Percentiles rank a stretch among this genome's conserved stretches.
These are phyloP conservation scores for Tetramorium parvispinum DNA, from an alignment of 1,140 invertebrate species.

Conservation along the genomic window DNA sequence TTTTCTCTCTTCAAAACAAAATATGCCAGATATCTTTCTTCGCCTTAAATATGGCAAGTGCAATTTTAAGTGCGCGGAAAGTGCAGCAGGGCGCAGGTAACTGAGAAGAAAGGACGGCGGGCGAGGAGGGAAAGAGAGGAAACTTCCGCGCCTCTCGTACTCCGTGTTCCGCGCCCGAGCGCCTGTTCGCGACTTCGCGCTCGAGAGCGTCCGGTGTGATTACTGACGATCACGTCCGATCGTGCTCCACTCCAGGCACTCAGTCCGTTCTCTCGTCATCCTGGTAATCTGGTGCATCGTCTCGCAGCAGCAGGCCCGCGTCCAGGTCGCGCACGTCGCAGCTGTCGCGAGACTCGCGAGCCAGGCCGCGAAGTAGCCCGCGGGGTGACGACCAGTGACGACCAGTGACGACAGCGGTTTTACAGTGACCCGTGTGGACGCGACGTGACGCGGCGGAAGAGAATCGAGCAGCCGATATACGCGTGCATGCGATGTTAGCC, in stretches of 20 bases:
- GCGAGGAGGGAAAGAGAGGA: background rate
- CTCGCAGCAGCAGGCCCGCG: background rate
- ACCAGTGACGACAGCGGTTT: background rate
- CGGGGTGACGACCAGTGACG: background rate
- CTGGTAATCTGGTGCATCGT: background rate
- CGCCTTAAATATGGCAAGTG: background rate
- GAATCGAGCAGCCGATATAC: background rate
- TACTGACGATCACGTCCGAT: background rate
- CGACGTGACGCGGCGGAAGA: background rate
- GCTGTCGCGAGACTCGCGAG: background rate
- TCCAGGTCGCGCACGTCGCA: background rate
- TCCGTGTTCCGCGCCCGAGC: background rate
- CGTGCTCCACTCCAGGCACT: background rate
- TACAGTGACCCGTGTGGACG: background rate
- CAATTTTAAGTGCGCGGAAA: background rate
- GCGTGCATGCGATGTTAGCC: slow-evolving; percentile 54
- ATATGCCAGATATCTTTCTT: background rate
- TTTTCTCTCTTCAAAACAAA: background rate
- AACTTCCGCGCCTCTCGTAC: background rate
- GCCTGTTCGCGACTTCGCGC: background rate
- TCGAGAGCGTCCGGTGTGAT: slow-evolving; percentile 18
- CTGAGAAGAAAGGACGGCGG: background rate
- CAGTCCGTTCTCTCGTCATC: background rate
- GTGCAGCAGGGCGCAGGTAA: background rate
- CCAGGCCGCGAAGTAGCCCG: background rate